Evolutionary conservation across 2,888 invertebrate genomes (phyloP).

Genomic region (Melinaea marsaeus): DNA sequence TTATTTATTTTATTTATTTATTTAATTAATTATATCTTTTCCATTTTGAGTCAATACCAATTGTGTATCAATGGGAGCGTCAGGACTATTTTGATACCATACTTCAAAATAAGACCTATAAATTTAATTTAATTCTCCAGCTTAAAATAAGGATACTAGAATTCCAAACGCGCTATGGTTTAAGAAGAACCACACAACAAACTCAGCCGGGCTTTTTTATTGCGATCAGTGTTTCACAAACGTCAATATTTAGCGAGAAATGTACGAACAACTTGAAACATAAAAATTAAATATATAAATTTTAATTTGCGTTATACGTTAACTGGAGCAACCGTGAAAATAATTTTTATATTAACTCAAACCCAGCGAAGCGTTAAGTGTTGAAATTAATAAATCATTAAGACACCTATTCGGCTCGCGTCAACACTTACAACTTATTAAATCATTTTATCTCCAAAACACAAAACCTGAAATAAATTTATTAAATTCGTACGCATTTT

Average conservation of each 20-base stretch:
- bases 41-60: too few species aligned
- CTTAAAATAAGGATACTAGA: too few species aligned
- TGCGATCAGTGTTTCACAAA: too few species aligned
- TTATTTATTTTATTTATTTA: background rate
- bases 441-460: slow-evolving; percentile 27
- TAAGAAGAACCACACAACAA: too few species aligned
- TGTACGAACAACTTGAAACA: too few species aligned
- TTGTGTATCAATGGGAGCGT: too few species aligned
- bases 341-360: slow-evolving; percentile 19
- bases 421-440: slow-evolving; percentile 35
- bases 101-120: background rate
- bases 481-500: slow-evolving; percentile 29
- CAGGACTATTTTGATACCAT: background rate
- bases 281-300: too few species aligned
- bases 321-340: background rate
- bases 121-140: too few species aligned
- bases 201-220: too few species aligned
- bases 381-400: slow-evolving; percentile 35
- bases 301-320: too few species aligned
- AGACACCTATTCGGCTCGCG: slow-evolving; percentile 33
- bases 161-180: too few species aligned
- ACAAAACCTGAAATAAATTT: slow-evolving; percentile 24
- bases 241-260: too few species aligned
- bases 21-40: background rate
- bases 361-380: slow-evolving; percentile 23